Conservation (phyloP, 2,888 invertebrate genomes). For the Chymomyza caudatula region DNA sequence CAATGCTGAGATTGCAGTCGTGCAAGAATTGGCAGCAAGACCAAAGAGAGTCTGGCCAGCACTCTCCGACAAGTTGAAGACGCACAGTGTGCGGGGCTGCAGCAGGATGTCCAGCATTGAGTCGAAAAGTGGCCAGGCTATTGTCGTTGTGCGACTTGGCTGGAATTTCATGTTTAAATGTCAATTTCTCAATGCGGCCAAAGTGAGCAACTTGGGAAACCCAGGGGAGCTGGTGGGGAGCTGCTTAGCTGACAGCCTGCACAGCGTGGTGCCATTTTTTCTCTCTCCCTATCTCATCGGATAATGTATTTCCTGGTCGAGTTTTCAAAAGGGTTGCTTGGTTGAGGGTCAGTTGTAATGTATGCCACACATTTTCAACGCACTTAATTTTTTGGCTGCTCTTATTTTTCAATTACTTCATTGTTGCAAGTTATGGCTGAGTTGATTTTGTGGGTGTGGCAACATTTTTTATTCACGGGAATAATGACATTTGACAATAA, state of each 20-base stretch:
- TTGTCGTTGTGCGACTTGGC: slow-evolving; percentile 54
- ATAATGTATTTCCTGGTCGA: background rate
- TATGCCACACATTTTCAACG: background rate
- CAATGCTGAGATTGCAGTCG: slow-evolving; percentile 66
- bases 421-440: background rate
- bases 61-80: too few relatives aligned
- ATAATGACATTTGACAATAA: too few relatives aligned
- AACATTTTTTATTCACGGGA: background rate
- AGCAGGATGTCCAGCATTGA: slow-evolving; percentile 2
- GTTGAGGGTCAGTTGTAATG: background rate
- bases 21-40: slow-evolving; percentile 39
- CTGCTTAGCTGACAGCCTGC: background rate
- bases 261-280: background rate
- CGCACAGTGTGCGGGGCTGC: background rate
- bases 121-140: slow-evolving; percentile 54
- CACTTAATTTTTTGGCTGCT: background rate
- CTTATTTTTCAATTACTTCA: background rate
- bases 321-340: background rate
- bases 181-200: slow-evolving; percentile 65
- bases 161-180: slow-evolving; percentile 69
- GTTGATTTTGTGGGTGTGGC: background rate
- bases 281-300: background rate
- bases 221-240: background rate
- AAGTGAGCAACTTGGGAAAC: slow-evolving; percentile 52
- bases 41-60: too few relatives aligned